Conservation (phyloP, 2,797 vertebrate species). For the Acanthornis magna region DNA sequence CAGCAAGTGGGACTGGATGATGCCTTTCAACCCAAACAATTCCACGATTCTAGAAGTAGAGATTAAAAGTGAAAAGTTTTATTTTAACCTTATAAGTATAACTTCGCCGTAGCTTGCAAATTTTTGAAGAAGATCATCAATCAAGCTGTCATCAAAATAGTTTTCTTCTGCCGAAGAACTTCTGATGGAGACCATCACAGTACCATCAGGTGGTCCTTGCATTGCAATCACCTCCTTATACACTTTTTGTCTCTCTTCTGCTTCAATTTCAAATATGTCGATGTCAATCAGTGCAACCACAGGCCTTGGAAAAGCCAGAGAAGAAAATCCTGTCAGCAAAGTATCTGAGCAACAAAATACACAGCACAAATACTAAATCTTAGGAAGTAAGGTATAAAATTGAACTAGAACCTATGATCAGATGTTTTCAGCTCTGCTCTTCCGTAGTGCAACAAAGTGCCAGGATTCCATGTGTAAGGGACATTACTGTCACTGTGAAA, state of each 20-base stretch:
- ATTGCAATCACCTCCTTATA: conserved; percentile 93
- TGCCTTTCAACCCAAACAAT: background rate
- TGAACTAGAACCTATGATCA: conserved; percentile 87
- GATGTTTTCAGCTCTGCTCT: conserved; percentile 97
- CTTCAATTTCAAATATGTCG: conserved; percentile 95
- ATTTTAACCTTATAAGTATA: conserved; percentile 91
- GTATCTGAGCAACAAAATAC: background rate
- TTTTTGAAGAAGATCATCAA: conserved; percentile 94
- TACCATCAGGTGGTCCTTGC: conserved; percentile 96
- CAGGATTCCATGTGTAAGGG: conserved; percentile 85
- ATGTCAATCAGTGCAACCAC: conserved; percentile 93
- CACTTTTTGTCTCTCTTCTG: conserved; percentile 90
- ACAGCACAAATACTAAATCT: background rate
- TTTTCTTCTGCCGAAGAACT: conserved; percentile 85
- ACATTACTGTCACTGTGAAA: conserved; percentile 81
- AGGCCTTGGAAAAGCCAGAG: conserved; percentile 76
- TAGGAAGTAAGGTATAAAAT: background rate
- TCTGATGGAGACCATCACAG: conserved; percentile 90
- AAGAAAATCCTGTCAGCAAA: background rate
- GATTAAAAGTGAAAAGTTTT: background rate
- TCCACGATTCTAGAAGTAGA: background rate
- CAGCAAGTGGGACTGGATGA: background rate
- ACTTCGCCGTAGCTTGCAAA: conserved; percentile 92
- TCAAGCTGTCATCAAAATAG: conserved; percentile 89
- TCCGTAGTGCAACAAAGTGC: conserved; percentile 90